These are phyloP conservation scores for Numida meleagris DNA, from an alignment of 2,113 vertebrate species.

Conservation along the genomic window DNA sequence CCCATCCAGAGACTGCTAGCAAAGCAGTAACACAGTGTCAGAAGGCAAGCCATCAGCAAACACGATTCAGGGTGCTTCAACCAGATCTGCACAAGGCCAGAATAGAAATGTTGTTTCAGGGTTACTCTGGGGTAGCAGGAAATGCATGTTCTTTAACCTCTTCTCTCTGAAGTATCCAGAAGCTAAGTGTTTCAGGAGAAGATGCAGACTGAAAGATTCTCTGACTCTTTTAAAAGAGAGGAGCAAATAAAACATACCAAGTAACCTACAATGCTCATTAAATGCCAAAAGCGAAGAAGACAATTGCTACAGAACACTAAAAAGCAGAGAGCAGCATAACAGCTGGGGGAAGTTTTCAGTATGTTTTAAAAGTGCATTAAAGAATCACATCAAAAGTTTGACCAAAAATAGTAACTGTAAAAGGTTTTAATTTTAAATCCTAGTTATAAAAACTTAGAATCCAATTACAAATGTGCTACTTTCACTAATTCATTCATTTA, in stretches of 20 bases:
- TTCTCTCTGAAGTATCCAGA: background rate
- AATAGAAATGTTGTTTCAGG: background rate
- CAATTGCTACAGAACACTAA: background rate
- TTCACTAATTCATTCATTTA: conserved; percentile 26
- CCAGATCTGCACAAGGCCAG: background rate
- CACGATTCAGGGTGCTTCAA: background rate
- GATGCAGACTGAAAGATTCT: background rate
- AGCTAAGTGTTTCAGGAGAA: background rate
- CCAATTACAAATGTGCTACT: conserved; percentile 25
- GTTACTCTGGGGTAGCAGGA: background rate
- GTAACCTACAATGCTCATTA: background rate
- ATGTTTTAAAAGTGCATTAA: background rate
- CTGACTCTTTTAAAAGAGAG: background rate
- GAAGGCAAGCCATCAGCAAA: background rate
- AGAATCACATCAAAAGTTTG: background rate
- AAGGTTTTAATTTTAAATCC: conserved; percentile 24
- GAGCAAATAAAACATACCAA: background rate
- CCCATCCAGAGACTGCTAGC: background rate
- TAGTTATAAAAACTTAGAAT: background rate
- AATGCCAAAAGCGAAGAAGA: background rate
- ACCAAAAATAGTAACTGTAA: background rate
- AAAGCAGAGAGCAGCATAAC: background rate
- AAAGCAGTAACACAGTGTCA: background rate
- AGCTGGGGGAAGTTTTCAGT: background rate
- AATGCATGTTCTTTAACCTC: background rate